These are phyloP conservation scores for Formica aserva DNA, from an alignment of 2,888 invertebrate genomes.

Conservation along the genomic window DNA sequence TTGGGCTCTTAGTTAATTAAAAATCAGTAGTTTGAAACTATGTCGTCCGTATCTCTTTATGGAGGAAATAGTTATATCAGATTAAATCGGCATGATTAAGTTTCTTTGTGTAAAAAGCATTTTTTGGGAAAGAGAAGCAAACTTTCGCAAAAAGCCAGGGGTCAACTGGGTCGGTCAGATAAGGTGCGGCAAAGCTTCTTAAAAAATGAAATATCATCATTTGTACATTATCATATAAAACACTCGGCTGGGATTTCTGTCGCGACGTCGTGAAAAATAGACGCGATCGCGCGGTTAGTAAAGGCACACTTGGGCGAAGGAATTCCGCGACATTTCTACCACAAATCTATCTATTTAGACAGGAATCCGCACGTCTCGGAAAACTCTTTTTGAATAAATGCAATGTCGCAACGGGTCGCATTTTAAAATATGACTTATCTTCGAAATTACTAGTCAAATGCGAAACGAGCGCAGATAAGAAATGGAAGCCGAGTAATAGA, in stretches of 20 bases:
- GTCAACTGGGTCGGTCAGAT: slow-evolving; percentile 54
- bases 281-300: slow-evolving; percentile 13
- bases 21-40: slow-evolving; percentile 11
- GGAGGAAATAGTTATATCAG: slow-evolving; percentile 21
- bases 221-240: slow-evolving; percentile 61
- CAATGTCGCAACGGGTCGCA: slow-evolving; percentile 8
- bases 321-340: slow-evolving; percentile 5
- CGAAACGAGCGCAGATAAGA: not conserved
- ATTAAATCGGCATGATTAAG: slow-evolving; percentile 30
- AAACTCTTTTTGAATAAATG: slow-evolving; percentile 16
- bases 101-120: slow-evolving; percentile 51
- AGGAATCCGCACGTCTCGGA: slow-evolving; percentile 9
- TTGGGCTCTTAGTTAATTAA: slow-evolving; percentile 8
- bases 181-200: slow-evolving; percentile 54
- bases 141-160: slow-evolving; percentile 33
- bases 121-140: not conserved
- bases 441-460: not conserved
- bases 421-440: slow-evolving; percentile 22
- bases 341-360: slow-evolving; percentile 43
- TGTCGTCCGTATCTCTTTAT: not conserved
- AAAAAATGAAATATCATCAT: slow-evolving; percentile 41
- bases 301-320: not conserved
- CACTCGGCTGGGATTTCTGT: slow-evolving; percentile 44
- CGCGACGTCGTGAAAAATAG: slow-evolving; percentile 30
- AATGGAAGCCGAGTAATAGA: not conserved